phyloP scores from a whole-genome alignment of 1,140 invertebrate species.

The Chrysomallon squamiferum region DNA sequence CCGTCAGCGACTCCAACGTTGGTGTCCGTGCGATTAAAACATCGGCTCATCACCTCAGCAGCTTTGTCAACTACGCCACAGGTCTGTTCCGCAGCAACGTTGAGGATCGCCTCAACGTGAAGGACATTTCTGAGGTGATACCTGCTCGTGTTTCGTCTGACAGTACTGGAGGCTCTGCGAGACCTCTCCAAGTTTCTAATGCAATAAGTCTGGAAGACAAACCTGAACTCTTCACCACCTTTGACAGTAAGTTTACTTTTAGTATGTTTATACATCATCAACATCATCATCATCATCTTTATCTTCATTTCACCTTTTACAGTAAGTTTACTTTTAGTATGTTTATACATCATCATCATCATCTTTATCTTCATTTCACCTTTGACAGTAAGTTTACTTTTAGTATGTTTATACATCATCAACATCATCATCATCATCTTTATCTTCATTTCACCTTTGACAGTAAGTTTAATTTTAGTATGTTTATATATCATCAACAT shows the following conservation, averaged over 20 bases:
- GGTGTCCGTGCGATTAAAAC: conserved; percentile 17
- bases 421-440: too few relatives aligned
- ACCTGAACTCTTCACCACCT: conserved; percentile 90
- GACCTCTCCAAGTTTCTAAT: conserved; percentile 46
- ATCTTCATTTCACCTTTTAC: too few relatives aligned
- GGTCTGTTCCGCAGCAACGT: conserved; percentile 61
- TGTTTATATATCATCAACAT: too few relatives aligned
- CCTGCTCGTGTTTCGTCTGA: not conserved
- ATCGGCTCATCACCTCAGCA: conserved; percentile 42
- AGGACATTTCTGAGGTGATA: conserved; percentile 38
- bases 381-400: too few relatives aligned
- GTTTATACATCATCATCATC: too few relatives aligned
- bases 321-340: too few relatives aligned
- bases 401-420: too few relatives aligned
- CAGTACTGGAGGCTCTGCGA: not conserved
- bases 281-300: too few relatives aligned
- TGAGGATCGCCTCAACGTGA: conserved; percentile 41
- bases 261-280: too few relatives aligned
- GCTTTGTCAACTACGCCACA: conserved; percentile 65
- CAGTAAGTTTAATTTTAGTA: too few relatives aligned
- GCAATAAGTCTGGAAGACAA: conserved; percentile 92
- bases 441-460: too few relatives aligned
- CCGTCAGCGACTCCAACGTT: not conserved
- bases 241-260: conserved; percentile 88
- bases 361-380: too few relatives aligned